phyloP scores from a whole-genome alignment of 2,113 vertebrate genomes.

The Microtus richardsoni region DNA sequence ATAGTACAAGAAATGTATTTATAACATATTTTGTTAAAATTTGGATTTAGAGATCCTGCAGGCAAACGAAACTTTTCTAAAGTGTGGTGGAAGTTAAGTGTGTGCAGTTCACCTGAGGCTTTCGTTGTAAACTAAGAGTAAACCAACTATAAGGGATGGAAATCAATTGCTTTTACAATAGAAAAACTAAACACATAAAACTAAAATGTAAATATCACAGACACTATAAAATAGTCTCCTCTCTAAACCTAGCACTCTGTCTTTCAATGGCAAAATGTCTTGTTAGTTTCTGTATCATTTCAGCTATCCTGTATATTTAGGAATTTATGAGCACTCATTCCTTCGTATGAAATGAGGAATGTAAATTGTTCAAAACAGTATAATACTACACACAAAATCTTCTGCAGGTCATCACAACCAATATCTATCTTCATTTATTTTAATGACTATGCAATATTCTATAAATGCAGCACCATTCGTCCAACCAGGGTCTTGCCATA shows the following conservation, averaged over 20 bases:
- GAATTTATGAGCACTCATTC: neutral
- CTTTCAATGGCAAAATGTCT: neutral
- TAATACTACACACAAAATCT: neutral
- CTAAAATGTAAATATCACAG: neutral
- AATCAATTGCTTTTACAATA: neutral
- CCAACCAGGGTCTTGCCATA: neutral
- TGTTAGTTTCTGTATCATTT: neutral
- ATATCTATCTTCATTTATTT: neutral
- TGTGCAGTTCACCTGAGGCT: neutral
- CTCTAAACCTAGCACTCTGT: neutral
- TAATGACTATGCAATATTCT: neutral
- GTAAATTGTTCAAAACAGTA: slow-evolving; percentile 41
- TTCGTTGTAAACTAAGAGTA: neutral
- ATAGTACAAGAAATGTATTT: neutral
- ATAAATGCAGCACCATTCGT: neutral
- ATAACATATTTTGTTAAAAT: neutral
- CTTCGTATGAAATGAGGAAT: neutral
- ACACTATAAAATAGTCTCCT: neutral
- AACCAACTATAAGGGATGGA: neutral
- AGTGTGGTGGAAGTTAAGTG: neutral
- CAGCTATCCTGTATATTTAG: neutral
- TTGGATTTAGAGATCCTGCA: neutral
- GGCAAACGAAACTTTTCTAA: neutral
- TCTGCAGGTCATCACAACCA: neutral
- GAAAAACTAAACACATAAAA: neutral